Conservation (phyloP, 92 coral and sea anemone genomes). For the Galaxea fascicularis region DNA sequence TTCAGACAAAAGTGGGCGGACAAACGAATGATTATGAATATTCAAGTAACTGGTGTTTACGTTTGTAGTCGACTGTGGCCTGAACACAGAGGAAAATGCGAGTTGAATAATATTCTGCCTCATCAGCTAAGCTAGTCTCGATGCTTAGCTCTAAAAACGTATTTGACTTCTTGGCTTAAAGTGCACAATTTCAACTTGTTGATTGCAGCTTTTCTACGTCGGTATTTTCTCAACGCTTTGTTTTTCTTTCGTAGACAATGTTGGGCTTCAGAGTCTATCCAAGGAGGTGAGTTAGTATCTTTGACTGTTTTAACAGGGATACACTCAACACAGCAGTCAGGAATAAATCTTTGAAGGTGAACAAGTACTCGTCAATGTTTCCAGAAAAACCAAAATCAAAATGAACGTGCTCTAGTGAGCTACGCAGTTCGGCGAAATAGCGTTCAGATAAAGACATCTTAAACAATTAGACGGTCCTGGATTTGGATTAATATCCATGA, state of each 20-base stretch:
- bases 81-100: background rate
- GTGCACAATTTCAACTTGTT: constrained; percentile 46
- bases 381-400: constrained; percentile 35
- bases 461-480: constrained; percentile 47
- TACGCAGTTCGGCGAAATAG: constrained; percentile 62
- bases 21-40: constrained; percentile 10
- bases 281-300: no score
- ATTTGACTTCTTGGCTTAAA: constrained; percentile 22
- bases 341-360: constrained; percentile 54
- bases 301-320: constrained; percentile 47
- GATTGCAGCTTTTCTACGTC: constrained; percentile 45
- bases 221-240: constrained; percentile 34
- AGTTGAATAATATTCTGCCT: background rate
- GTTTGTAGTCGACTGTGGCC: constrained; percentile 13
- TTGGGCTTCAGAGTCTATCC: constrained; percentile 62
- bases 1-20: constrained; percentile 10
- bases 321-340: constrained; percentile 47
- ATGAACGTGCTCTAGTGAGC: constrained; percentile 32
- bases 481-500: constrained; percentile 43
- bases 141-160: constrained; percentile 39
- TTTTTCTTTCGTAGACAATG: constrained; percentile 59
- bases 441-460: constrained; percentile 51
- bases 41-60: constrained; percentile 16
- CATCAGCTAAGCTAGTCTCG: constrained; percentile 27
- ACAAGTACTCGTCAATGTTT: constrained; percentile 50